phyloP scores from a whole-genome alignment of 2,888 invertebrate species.

The Ectobius pallidus region DNA sequence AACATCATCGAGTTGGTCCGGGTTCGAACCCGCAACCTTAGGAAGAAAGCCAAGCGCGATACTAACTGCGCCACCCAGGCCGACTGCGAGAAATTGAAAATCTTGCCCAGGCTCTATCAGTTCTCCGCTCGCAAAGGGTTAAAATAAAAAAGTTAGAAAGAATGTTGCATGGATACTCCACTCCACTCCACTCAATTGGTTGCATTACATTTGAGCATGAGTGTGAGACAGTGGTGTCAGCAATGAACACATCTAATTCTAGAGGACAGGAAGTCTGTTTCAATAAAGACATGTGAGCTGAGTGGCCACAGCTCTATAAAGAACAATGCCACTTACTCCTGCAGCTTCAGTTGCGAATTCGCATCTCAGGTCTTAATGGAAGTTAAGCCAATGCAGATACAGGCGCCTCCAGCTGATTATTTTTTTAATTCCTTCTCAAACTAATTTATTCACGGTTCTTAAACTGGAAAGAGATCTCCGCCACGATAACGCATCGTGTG shows the following conservation, averaged over 20 bases:
- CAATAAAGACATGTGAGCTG: background rate
- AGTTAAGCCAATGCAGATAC: background rate
- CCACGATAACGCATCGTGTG: background rate
- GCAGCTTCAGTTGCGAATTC: background rate
- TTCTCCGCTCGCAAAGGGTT: too few species aligned
- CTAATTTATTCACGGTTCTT: background rate
- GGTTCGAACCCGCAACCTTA: too few species aligned
- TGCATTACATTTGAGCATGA: too few species aligned
- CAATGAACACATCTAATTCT: background rate
- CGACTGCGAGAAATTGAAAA: too few species aligned
- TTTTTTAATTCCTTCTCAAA: background rate
- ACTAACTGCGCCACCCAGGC: too few species aligned
- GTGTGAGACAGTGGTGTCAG: too few species aligned
- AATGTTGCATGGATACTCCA: too few species aligned
- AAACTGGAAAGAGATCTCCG: background rate
- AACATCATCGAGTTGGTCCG: too few species aligned
- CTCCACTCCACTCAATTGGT: too few species aligned
- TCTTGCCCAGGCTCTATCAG: too few species aligned
- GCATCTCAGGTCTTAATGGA: background rate
- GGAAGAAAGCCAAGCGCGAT: too few species aligned
- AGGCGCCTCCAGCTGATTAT: background rate
- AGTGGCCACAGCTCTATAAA: background rate
- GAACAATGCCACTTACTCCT: background rate
- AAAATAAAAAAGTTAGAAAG: too few species aligned
- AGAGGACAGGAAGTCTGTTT: background rate